These are phyloP conservation scores for Nyleta sp. DNA, from an alignment of 2,888 invertebrate genomes.

Conservation along the genomic window DNA sequence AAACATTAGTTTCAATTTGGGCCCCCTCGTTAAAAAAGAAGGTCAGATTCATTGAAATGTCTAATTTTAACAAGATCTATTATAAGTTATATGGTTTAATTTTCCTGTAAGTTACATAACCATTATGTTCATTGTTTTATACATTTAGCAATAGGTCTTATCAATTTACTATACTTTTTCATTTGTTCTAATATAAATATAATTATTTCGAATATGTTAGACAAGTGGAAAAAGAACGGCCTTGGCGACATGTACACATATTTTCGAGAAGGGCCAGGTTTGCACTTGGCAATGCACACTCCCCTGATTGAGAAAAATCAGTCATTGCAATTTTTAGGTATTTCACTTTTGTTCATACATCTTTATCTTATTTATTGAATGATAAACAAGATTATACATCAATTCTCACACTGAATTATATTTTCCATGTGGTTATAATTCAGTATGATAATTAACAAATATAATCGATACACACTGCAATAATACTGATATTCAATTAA, in stretches of 20 bases:
- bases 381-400: too few relatives aligned
- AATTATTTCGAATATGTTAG: constrained; percentile 70
- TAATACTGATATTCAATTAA: too few relatives aligned
- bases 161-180: too few relatives aligned
- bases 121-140: not conserved
- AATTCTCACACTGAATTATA: too few relatives aligned
- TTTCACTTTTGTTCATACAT: too few relatives aligned
- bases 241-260: constrained; percentile 85
- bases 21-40: constrained; percentile 81
- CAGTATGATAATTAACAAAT: too few relatives aligned
- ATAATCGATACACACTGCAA: too few relatives aligned
- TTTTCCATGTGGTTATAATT: too few relatives aligned
- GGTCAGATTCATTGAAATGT: constrained; percentile 64
- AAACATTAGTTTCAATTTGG: constrained; percentile 85
- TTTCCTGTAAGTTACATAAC: not conserved
- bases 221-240: constrained; percentile 84
- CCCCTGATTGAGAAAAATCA: constrained; percentile 77
- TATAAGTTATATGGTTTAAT: not conserved
- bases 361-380: too few relatives aligned
- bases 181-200: not conserved
- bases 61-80: not conserved
- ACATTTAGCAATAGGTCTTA: too few relatives aligned
- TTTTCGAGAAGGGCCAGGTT: constrained; percentile 84
- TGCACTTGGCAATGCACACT: constrained; percentile 78
- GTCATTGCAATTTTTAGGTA: constrained; percentile 65